Percentiles rank a stretch among this genome's conserved stretches.
Evolutionary conservation across 2,113 vertebrate genomes (phyloP).

Genomic region (Conger conger): DNA sequence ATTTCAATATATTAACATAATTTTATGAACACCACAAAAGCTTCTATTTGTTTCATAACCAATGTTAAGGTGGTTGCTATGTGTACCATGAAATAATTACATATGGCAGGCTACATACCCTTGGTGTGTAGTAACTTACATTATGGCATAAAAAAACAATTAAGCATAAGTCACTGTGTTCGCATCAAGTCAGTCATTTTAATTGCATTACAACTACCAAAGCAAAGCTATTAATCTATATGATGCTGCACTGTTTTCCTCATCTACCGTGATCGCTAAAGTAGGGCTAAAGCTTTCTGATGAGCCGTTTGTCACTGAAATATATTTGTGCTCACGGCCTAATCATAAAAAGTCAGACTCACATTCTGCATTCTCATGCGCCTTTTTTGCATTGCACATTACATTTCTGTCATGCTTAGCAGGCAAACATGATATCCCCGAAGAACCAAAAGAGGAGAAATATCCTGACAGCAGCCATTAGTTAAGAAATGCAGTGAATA

Average conservation of each 20-base stretch:
- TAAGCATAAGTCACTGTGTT: not conserved
- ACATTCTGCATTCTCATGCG: slow-evolving; percentile 53
- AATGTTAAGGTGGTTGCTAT: slow-evolving; percentile 9
- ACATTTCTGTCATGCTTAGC: slow-evolving; percentile 69
- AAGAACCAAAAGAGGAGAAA: slow-evolving; percentile 59
- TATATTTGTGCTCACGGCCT: slow-evolving; percentile 11
- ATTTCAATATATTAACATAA: not conserved
- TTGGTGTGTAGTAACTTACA: not conserved
- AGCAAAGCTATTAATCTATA: not conserved
- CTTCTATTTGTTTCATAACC: not conserved
- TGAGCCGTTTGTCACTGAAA: slow-evolving; percentile 20
- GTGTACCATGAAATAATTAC: not conserved
- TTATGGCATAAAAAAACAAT: not conserved
- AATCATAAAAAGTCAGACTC: slow-evolving; percentile 55
- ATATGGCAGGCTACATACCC: not conserved
- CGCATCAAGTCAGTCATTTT: not conserved
- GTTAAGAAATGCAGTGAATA: slow-evolving; percentile 65
- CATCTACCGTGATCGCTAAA: not conserved
- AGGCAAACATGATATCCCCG: slow-evolving; percentile 66
- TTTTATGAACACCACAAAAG: not conserved
- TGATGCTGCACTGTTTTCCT: not conserved
- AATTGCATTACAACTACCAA: not conserved
- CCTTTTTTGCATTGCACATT: slow-evolving; percentile 48
- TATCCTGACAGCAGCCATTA: slow-evolving; percentile 69
- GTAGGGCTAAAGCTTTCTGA: not conserved